Base-by-base conservation (phyloP, 2,797 vertebrate genomes). In the Schizopygopsis pylzovi region DNA sequence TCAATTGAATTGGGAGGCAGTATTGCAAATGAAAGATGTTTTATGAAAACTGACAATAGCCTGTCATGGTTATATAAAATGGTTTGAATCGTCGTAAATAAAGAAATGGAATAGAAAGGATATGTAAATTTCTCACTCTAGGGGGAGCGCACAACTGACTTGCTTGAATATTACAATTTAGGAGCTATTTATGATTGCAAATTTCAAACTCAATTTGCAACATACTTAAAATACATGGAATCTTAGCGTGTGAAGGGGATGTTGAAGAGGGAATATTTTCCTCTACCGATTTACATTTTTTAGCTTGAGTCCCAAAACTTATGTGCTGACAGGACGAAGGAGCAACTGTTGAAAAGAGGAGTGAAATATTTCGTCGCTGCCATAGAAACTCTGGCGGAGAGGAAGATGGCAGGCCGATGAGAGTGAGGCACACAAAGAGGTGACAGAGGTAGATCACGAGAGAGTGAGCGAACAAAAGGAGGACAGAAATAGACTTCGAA, bases 21-120 rank as follows among this genome's bases (percentile, higher is more conserved):
- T 75, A 70, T 90, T 89, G 86, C 92, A 91, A 92, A 91, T 91
- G 89, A 88, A 90, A 91, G 91, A 87, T 89, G 88, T 85, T 79
- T 92, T 90, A 94, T 93, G 89, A 92, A 90, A 93, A 93, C 91
- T 91, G 93, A 93, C 92, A 92, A 91, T 80, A 67, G 85, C 67
- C 76, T 89, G 91, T 39, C 47, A 54, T 67, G 83, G 90, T 85
- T 78, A 73, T 78, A 88, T 88, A 80, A 86, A 87, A 84, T 54
- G 25, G 25, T 28, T 28, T 28, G 25, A 81, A 79, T 82, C 41
- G 59, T 85, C n/a, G 39, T 80, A 88, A 85, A 82, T 76, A 77
- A 68, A 84, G 39, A 83, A 81, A 88, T 49, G 81, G 22, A 76
- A 81, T 52, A 67, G 77, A 81, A 76, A 80, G 63, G 22, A 85